phyloP scores from a whole-genome alignment of 2,113 vertebrate genomes.

The Amblyornis subalaris region DNA sequence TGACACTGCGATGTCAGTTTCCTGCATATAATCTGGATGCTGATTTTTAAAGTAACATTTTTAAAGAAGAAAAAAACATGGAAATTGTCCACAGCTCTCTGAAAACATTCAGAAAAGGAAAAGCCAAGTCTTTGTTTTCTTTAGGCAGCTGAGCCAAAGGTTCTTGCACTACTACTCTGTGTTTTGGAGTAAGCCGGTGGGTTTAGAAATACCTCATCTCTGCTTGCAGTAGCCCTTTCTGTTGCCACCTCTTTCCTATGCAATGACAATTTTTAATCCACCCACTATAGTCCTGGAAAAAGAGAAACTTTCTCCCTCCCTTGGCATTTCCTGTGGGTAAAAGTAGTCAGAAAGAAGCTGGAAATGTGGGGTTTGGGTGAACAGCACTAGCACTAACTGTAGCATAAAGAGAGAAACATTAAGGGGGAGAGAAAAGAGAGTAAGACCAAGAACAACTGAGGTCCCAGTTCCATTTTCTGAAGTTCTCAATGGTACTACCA shows the following conservation, averaged over 20 bases:
- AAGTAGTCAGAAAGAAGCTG: not conserved
- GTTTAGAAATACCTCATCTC: not conserved
- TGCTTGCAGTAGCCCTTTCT: not conserved
- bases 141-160: not conserved
- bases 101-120: not conserved
- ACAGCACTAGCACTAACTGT: not conserved
- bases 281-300: not conserved
- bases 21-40: not conserved
- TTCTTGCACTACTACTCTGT: not conserved
- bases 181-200: not conserved
- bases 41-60: slow-evolving; percentile 9
- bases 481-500: accelerated
- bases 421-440: not conserved
- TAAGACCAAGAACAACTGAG: not conserved
- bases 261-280: not conserved
- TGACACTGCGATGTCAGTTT: not conserved
- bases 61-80: not conserved
- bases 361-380: not conserved
- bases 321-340: not conserved
- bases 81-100: not conserved
- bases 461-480: not conserved
- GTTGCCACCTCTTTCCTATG: not conserved
- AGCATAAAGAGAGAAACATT: not conserved
- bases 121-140: not conserved
- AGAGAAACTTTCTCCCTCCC: not conserved